Conservation (phyloP, 2,888 invertebrate species). For the Diarsia rubi region DNA sequence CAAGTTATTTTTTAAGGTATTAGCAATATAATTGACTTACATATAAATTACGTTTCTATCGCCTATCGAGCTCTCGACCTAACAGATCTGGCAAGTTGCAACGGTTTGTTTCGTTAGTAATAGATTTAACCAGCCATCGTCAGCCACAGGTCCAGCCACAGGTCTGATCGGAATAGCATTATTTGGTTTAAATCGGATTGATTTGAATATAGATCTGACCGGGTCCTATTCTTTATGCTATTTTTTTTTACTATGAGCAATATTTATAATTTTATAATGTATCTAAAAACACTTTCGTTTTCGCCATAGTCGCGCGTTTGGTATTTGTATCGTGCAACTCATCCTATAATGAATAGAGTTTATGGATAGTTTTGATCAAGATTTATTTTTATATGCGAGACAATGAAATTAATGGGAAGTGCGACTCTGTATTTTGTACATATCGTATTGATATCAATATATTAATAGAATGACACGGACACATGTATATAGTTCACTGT, state of each 20-base stretch:
- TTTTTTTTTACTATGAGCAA: not conserved
- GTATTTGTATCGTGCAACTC: constrained; percentile 40
- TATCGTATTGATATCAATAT: constrained; percentile 53
- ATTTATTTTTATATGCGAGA: constrained; percentile 27
- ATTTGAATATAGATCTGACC: not conserved
- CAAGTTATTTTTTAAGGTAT: not conserved
- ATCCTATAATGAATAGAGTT: constrained; percentile 44
- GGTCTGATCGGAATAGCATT: not conserved
- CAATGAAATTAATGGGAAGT: constrained; percentile 60
- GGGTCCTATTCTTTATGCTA: not conserved
- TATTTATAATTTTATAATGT: not conserved
- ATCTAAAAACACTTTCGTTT: not conserved
- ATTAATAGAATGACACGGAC: constrained; percentile 50
- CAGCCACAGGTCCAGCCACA: too few species aligned
- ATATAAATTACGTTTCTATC: not conserved
- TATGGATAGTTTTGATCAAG: constrained; percentile 18
- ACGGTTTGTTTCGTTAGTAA: not conserved
- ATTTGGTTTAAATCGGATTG: not conserved
- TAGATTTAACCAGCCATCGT: not conserved
- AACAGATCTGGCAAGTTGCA: not conserved
- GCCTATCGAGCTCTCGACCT: not conserved
- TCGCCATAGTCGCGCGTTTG: constrained; percentile 9
- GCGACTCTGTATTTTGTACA: constrained; percentile 55
- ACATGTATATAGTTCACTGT: constrained; percentile 69
- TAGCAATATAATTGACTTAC: not conserved